Evolutionary conservation across 2,797 vertebrate species (phyloP), one percentile per base, ranked within the genome.

Genomic region (Mycteria americana): DNA sequence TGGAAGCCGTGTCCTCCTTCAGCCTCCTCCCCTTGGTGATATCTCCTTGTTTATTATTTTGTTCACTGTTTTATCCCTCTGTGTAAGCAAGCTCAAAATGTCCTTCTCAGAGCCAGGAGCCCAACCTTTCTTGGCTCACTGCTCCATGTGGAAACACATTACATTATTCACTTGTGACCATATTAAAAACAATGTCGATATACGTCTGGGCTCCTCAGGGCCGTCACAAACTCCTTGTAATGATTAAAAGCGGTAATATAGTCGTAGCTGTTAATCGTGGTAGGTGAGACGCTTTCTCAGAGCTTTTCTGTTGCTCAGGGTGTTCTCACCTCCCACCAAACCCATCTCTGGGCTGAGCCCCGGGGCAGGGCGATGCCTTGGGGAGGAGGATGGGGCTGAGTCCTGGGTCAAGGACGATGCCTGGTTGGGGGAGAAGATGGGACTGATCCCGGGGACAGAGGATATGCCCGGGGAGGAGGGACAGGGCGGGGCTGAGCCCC

Each of bases 41-140:
- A 85, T 54, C 68, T 85, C 59, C 41, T 64, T 95, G 88, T 93
- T 97, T 93, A 88, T 92, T 95, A 62, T 92, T 96, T 91, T 93
- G 78, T 63, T 94, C 81, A 25, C 28, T 87, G 31, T 60, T 82
- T 80, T 67, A 62, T 94, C 84, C 64, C 88, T n/a, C 54, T 75
- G 54, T 54, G 50, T 68, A 80, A 74, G 78, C 67, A 86, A 92
- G 51, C 63, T 82, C 54, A 35, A 74, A 74, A 89, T 10, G 19
- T 77, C 57, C 64, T 95, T 51, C 33, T 64, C n/a, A 14, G 85
- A 92, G 92, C 75, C 87, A 77, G 60, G 54, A 72, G 51, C 68
- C 62, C 63, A 92, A 10, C 46, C 79, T 93, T 65, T 37, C 85
- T 88, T 95, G 95, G 92, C 95, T 83, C 24, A 0, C 27, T 43